Percentiles rank a stretch among this genome's conserved stretches.
Evolutionary conservation across 1,140 invertebrate genomes (phyloP).

Genomic region (Solenopsis fugax): DNA sequence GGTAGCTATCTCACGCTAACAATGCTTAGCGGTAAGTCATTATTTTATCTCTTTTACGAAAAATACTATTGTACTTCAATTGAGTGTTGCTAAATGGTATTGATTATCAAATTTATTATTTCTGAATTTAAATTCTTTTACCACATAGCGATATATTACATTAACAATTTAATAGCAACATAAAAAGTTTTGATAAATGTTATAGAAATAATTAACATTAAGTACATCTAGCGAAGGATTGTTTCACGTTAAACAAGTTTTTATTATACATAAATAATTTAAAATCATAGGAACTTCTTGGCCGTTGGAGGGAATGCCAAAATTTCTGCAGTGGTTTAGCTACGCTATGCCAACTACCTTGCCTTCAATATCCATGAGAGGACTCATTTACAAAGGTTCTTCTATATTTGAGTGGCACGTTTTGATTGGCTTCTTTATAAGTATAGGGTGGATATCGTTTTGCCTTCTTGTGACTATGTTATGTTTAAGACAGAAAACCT

Average conservation of each 20-base stretch:
- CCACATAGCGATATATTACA: not conserved
- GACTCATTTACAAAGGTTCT: slow-evolving; percentile 88
- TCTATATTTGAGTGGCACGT: too few relatives aligned
- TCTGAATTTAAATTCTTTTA: not conserved
- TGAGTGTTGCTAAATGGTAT: not conserved
- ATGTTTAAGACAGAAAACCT: slow-evolving; percentile 81
- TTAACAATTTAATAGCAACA: not conserved
- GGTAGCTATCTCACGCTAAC: slow-evolving; percentile 96
- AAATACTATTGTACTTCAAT: not conserved
- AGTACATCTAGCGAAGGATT: not conserved
- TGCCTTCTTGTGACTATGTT: slow-evolving; percentile 85
- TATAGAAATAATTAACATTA: not conserved
- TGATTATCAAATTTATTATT: not conserved
- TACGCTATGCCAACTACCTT: slow-evolving; percentile 80
- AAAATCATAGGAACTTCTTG: slow-evolving; percentile 91
- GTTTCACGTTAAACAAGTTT: slow-evolving; percentile 2
- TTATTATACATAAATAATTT: not conserved
- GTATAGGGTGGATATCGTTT: slow-evolving; percentile 87
- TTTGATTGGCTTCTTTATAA: slow-evolving; percentile 85
- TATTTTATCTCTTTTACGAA: not conserved
- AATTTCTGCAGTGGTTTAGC: slow-evolving; percentile 87
- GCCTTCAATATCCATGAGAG: slow-evolving; percentile 88
- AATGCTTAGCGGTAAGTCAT: slow-evolving; percentile 90
- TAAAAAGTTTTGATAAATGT: not conserved
- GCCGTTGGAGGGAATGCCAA: slow-evolving; percentile 94